Conservation (phyloP, 2,888 invertebrate species). For the Lasioglossum morio region DNA sequence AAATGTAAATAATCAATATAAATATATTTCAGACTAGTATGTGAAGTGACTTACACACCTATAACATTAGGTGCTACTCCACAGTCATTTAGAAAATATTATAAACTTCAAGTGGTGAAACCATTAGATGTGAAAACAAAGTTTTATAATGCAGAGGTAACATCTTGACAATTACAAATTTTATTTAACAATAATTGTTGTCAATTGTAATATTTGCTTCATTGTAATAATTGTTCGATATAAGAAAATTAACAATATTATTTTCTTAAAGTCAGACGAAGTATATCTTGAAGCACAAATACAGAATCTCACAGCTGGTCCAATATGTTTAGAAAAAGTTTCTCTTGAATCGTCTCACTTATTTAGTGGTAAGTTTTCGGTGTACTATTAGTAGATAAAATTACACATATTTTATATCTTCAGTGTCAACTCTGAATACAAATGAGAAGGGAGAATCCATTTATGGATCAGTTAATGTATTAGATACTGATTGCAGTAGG, state of each 20-base stretch:
- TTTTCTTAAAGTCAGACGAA: constrained; percentile 87
- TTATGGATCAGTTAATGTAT: constrained; percentile 91
- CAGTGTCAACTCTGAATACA: constrained; percentile 90
- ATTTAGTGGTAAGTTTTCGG: constrained; percentile 88
- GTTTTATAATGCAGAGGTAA: constrained; percentile 96
- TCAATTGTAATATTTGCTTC: background rate
- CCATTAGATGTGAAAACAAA: constrained; percentile 99
- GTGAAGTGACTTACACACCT: constrained; percentile 96
- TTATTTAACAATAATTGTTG: background rate
- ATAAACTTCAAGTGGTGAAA: constrained; percentile 99
- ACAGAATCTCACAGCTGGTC: constrained; percentile 96
- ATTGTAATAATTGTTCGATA: background rate
- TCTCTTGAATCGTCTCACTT: constrained; percentile 96
- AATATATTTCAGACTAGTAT: constrained; percentile 90
- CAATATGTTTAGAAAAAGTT: constrained; percentile 97
- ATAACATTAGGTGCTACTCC: constrained; percentile 87
- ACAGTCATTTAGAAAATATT: constrained; percentile 97
- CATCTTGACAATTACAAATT: constrained; percentile 5
- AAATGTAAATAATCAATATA: background rate
- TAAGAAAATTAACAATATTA: constrained; percentile 7
- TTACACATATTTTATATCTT: constrained; percentile 59
- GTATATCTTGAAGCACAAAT: constrained; percentile 91
- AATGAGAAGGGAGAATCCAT: constrained; percentile 89
- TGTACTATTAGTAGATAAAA: constrained; percentile 15
- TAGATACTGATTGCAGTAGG: constrained; percentile 95